A percentile compares a stretch with the other conserved stretches of the same genome.
Conservation (phyloP, 2,797 vertebrate species). For the Coranthus polyacanthus region DNA sequence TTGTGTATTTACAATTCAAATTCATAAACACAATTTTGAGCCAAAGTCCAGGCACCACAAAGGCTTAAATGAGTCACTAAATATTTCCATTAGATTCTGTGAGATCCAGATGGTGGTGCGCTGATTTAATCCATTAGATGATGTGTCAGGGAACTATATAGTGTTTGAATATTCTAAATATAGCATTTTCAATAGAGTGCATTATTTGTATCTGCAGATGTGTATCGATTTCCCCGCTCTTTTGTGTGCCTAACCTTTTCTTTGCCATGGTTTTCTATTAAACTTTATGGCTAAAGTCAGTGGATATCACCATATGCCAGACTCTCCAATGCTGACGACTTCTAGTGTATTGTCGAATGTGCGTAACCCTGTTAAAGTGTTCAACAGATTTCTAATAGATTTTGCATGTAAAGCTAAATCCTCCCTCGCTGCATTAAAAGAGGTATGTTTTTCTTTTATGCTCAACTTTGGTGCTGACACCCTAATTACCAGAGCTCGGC, state of each 20-base stretch:
- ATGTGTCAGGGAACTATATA: not conserved
- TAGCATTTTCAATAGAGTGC: not conserved
- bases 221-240: not conserved
- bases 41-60: not conserved
- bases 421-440: not conserved
- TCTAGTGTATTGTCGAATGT: slow-evolving; percentile 27
- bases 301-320: slow-evolving; percentile 26
- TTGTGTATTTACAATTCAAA: not conserved
- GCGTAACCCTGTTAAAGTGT: slow-evolving; percentile 9
- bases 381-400: slow-evolving; percentile 34
- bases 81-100: not conserved
- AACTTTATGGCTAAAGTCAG: slow-evolving; percentile 16
- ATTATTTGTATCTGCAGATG: not conserved
- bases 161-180: not conserved
- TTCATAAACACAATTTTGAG: not conserved
- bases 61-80: not conserved
- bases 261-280: slow-evolving; percentile 9
- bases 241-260: not conserved
- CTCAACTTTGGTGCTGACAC: not conserved
- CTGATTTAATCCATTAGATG: not conserved
- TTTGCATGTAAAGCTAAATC: slow-evolving; percentile 14
- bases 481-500: not conserved
- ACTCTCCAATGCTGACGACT: slow-evolving; percentile 17
- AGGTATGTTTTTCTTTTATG: not conserved
- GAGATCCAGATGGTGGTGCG: not conserved